Evolutionary conservation across 2,113 vertebrate genomes (phyloP), one percentile per base, ranked within the genome.

Genomic region (Acanthochromis polyacanthus): DNA sequence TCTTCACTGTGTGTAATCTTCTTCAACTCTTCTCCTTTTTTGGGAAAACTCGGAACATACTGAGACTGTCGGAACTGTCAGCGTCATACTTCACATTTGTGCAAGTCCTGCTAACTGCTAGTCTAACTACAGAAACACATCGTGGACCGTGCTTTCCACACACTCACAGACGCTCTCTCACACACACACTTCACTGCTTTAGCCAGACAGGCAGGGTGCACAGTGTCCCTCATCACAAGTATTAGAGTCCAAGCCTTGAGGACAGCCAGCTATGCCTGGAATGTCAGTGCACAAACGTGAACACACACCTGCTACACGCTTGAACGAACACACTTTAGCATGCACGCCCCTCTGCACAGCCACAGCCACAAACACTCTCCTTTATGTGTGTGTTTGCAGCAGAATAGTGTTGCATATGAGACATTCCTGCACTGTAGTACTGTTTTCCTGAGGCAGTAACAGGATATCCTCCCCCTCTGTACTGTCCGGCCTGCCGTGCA

Each of bases 381-480:
- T 25, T 68, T 78, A 20, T 73, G 43, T 75, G 58, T 78, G 58
- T 78, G 57, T 40, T n/a, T 73, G 50, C 17, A 46, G 20, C 19
- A 64, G 80, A 81, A 67, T 74, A 52, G 30, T 53, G 59, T 74
- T 80, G 58, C 76, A 86, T 85, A 88, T 85, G 89, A 90, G 79
- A 92, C 88, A 91, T 93, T 91, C 91, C 73, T 87, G 75, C 81
- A 69, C 69, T 87, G 71, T 82, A 81, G 79, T 74, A 60, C 71
- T 80, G 71, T 82, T 91, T 92, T 91, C 89, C 87, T 69, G 78
- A 82, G 88, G 83, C 83, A 75, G 90, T 89, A 92, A 92, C 87
- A 88, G 92, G 91, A 92, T 92, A 90, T 91, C 87, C 88, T 92
- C 74, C 81, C 81, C 62, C 75, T 87, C 82, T 76, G 79, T 43